phyloP scores from a whole-genome alignment of 2,113 vertebrate species.

The Atractosteus spatula region DNA sequence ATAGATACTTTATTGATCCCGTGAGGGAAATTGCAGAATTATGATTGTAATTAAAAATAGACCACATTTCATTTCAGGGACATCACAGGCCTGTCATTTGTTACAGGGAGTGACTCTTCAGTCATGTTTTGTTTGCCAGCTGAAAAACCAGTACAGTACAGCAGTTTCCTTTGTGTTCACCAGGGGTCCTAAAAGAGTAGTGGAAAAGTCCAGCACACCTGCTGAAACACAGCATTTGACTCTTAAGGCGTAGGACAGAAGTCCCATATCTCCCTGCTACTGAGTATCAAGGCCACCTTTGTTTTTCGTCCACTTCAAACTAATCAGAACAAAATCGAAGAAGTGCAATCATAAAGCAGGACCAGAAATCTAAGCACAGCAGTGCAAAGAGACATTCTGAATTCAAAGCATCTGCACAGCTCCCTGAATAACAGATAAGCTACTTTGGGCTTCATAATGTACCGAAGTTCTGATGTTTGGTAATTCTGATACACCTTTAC shows the following conservation, averaged over 20 bases:
- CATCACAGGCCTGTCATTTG: too few species aligned
- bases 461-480: too few species aligned
- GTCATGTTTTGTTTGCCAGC: neutral
- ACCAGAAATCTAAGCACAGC: neutral
- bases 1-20: too few species aligned
- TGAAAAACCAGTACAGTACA: constrained; percentile 19
- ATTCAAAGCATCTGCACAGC: too few species aligned
- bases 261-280: neutral
- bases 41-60: too few species aligned
- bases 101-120: neutral
- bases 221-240: neutral
- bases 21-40: too few species aligned
- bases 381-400: neutral
- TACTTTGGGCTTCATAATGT: too few species aligned
- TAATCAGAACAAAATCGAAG: too few species aligned
- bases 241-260: neutral
- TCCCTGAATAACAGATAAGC: too few species aligned
- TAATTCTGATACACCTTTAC: too few species aligned
- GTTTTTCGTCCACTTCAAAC: neutral
- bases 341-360: too few species aligned
- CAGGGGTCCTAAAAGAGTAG: neutral
- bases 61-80: too few species aligned
- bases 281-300: constrained; percentile 14
- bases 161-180: neutral
- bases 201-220: neutral